Conservation (phyloP, 2,797 vertebrate genomes). For the Lithobates pipiens region DNA sequence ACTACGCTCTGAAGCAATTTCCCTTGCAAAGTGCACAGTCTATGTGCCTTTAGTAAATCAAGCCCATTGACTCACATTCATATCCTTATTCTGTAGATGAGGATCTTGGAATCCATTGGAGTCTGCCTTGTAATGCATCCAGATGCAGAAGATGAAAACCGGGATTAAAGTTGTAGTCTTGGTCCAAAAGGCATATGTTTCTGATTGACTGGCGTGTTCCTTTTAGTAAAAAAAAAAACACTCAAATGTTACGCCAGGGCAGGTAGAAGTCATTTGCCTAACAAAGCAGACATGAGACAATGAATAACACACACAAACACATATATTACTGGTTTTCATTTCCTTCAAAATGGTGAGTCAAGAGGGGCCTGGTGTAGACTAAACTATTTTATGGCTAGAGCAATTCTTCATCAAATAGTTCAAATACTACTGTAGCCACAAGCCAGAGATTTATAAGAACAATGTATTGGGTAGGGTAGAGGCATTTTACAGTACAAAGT, state of each 20-base stretch:
- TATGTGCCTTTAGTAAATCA: too few relatives aligned
- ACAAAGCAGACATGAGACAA: constrained; percentile 46
- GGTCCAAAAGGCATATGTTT: too few relatives aligned
- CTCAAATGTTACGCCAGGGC: not conserved
- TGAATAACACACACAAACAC: constrained; percentile 35
- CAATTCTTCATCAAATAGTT: constrained; percentile 53
- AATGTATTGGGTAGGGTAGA: constrained; percentile 7
- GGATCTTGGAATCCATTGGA: too few relatives aligned
- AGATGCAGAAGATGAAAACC: too few relatives aligned
- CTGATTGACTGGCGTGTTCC: too few relatives aligned
- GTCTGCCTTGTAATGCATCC: too few relatives aligned
- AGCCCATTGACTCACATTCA: too few relatives aligned
- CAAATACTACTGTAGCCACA: constrained; percentile 45
- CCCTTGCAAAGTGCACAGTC: too few relatives aligned
- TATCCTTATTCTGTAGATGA: not conserved
- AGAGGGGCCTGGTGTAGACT: constrained; percentile 47
- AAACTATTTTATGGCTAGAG: constrained; percentile 50
- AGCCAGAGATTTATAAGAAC: constrained; percentile 46
- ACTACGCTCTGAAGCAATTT: too few relatives aligned
- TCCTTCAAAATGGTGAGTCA: constrained; percentile 53
- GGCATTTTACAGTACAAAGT: not conserved
- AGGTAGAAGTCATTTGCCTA: constrained; percentile 2
- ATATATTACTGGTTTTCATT: constrained; percentile 54
- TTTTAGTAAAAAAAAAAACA: too few relatives aligned
- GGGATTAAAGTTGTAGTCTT: too few relatives aligned